A percentile compares a stretch with the other conserved stretches of the same genome.
These are phyloP conservation scores for Drosophila affinis DNA, from an alignment of 2,888 invertebrate genomes.

Conservation along the genomic window DNA sequence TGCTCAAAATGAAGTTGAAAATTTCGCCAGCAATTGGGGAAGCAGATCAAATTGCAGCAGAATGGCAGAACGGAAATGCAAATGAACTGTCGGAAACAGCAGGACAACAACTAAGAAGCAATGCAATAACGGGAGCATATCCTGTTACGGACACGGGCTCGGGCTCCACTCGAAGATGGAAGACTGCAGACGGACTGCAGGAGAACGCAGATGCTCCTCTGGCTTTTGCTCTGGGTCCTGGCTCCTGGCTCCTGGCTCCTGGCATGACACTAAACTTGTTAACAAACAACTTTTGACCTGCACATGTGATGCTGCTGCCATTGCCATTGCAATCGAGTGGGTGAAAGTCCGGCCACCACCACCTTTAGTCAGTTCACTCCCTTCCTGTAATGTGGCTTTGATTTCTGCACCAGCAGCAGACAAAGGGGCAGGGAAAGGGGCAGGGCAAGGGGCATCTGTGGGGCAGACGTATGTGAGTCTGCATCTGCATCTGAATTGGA, in stretches of 20 bases:
- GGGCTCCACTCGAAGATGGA: conserved; percentile 18
- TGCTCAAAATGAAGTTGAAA: conserved; percentile 34
- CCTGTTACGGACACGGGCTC: conserved; percentile 25
- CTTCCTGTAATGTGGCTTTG: neutral
- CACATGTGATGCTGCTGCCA: conserved; percentile 22
- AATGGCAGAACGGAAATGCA: conserved; percentile 53
- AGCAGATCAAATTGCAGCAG: conserved; percentile 30
- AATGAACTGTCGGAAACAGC: conserved; percentile 64
- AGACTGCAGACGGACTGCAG: neutral
- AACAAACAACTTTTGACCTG: conserved; percentile 68
- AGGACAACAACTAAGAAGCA: conserved; percentile 33
- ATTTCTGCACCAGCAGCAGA: neutral
- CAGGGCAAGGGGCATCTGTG: neutral
- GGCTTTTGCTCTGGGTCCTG: neutral
- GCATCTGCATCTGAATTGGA: conserved; percentile 25
- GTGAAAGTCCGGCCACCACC: neutral
- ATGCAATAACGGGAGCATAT: conserved; percentile 55
- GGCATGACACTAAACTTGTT: conserved; percentile 57
- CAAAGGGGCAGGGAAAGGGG: too few species aligned
- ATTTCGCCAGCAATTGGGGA: conserved; percentile 33
- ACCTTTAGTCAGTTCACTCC: too few species aligned
- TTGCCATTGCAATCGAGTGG: conserved; percentile 3
- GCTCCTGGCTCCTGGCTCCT: conserved; percentile 1
- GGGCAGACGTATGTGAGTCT: conserved; percentile 15
- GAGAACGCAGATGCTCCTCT: conserved; percentile 16